Percentiles rank a stretch among this genome's conserved stretches.
These are phyloP conservation scores for Hyla sarda DNA, from an alignment of 2,113 vertebrate genomes.

Conservation along the genomic window DNA sequence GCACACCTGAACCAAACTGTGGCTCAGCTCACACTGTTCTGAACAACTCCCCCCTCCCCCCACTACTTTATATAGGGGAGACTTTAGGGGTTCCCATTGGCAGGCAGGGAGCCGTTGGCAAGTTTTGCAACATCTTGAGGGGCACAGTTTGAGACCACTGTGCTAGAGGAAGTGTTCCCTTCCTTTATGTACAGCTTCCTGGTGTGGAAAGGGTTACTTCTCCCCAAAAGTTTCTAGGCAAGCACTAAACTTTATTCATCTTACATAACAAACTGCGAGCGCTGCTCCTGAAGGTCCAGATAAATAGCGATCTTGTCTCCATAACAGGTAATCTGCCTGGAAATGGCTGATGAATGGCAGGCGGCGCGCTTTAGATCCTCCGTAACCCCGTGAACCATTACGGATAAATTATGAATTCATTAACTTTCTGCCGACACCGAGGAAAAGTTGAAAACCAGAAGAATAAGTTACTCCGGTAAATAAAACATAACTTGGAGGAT, in stretches of 20 bases:
- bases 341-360: constrained; percentile 18
- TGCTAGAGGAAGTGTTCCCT: too few relatives aligned
- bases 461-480: neutral
- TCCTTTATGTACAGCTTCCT: neutral
- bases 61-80: too few relatives aligned
- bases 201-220: neutral
- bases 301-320: neutral
- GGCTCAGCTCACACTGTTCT: too few relatives aligned
- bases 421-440: constrained; percentile 17
- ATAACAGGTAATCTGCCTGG: neutral
- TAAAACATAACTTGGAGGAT: constrained; percentile 13
- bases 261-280: neutral
- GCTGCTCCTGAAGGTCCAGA: neutral
- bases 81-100: too few relatives aligned
- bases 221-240: neutral
- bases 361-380: neutral
- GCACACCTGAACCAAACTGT: too few relatives aligned
- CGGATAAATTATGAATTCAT: constrained; percentile 33
- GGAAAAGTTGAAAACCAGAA: neutral
- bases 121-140: too few relatives aligned
- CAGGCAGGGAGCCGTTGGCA: too few relatives aligned
- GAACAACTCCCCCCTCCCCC: too few relatives aligned
- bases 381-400: neutral
- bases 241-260: neutral
- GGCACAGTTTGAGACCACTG: too few relatives aligned